Percentiles rank a stretch among this genome's conserved stretches.
These are phyloP conservation scores for Coracopsis vasa DNA, from an alignment of 2,113 vertebrate genomes.

Conservation along the genomic window DNA sequence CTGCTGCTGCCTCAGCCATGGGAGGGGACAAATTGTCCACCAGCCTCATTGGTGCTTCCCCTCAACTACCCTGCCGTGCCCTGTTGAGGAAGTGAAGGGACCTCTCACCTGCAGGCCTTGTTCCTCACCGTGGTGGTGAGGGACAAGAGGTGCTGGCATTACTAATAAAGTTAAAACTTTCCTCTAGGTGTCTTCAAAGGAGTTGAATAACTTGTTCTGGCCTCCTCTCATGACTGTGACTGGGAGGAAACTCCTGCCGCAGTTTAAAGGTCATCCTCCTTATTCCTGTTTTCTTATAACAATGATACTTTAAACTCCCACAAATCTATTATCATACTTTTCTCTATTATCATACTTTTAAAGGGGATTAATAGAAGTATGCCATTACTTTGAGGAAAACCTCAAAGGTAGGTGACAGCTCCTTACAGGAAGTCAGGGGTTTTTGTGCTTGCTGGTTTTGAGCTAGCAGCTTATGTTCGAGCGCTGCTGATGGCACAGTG, in stretches of 20 bases:
- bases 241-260: neutral
- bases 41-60: rapidly evolving
- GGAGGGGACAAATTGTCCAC: neutral
- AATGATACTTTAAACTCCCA: neutral
- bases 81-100: neutral
- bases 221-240: neutral
- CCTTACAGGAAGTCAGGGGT: neutral
- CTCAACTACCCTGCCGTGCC: neutral
- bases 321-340: neutral
- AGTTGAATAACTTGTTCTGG: neutral
- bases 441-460: neutral
- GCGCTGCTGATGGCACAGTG: neutral
- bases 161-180: neutral
- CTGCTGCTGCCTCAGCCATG: neutral
- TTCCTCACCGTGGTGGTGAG: neutral
- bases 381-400: neutral
- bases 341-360: neutral
- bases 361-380: neutral
- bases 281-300: neutral
- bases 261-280: neutral
- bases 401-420: neutral
- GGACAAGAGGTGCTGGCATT: neutral
- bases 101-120: neutral
- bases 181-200: neutral
- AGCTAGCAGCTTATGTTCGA: neutral